Evolutionary conservation across 2,797 vertebrate genomes (phyloP), one percentile per base, ranked within the genome.

Genomic region (Calcarius lapponicus): DNA sequence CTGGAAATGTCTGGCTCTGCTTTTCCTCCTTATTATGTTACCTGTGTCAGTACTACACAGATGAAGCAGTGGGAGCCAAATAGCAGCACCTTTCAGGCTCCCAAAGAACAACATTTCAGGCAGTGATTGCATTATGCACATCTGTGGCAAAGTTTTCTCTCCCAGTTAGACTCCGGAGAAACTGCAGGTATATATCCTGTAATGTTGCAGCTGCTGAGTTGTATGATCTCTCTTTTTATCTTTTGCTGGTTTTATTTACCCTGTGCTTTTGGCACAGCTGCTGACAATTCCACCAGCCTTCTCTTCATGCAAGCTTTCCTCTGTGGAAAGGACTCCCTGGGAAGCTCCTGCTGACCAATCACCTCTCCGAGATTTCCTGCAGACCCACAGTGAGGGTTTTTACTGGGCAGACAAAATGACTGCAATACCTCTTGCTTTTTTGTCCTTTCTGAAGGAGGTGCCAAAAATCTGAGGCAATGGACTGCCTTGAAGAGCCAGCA

Each of bases 351-450:
- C 16, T 36, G 38, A 57, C 50, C 14, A 6, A 26, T 34, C 32
- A 31, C 17, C 19, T 79, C 61, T 50, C 34, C 72, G 29, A 57
- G 11, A 19, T 54, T 43, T 29, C 19, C 26, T 7, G 15, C 16
- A 58, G 54, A 40, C 34, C 32, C 0, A 0, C 6, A 10, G 10
- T 3, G 16, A n/a, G 10, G 6, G 10, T 32, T 47, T 79, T 56
- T 50, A 29, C 24, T 32, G 42, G 16, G 7, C 40, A 78, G 40
- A 11, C 17, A 58, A 20, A 36, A 43, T 21, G 13, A 79, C 17
- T 36, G 20, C 48, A 66, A 69, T 29, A 67, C 18, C 26, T 48
- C 16, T 54, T 48, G 29, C 42, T 83, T 88, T 57, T 48, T 42
- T 16, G 29, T 67, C 18, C 16, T 67, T 42, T 61, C 29, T 60